Base-by-base conservation (phyloP, 37 sponge, comb jelly and placozoan genomes). In the Petrosia ficiformis region DNA sequence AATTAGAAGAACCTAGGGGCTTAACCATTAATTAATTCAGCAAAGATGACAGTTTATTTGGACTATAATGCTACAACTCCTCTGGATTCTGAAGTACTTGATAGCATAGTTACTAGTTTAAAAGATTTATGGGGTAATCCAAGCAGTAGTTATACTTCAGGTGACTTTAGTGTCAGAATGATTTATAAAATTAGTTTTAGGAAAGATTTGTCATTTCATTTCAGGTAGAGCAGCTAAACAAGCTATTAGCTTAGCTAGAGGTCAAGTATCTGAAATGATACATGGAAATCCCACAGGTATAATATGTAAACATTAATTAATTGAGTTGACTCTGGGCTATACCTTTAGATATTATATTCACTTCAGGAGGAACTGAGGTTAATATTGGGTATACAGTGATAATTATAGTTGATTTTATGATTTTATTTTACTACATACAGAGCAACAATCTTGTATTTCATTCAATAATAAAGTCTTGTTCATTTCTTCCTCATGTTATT, bases 21-120 rank as follows among this genome's bases (percentile, higher is more conserved):
- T n/a, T n/a, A n/a, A n/a, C n/a, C n/a, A n/a, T n/a, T n/a, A 65
- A 32, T 65, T 65, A 16, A 31, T 8, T 16, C 35, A 24, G 19
- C 67, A 14, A 69, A 39, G n/a, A 73, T 76, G 74, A 24, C 44
- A n/a, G 86, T 96, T 28, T 96, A 96, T 73, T 42, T 96, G 68
- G 94, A 96, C 91, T 89, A 83, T 80, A 96, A 96, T 67, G 88
- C 94, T 1, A 96, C 97, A 2, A 90, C 94, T 31, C 91, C 93
- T 0, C 60, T 93, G 39, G 91, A 81, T 40, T 76, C 77, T 0
- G 91, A 93, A 65, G 97, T 93, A 21, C 65, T 86, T 26, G 81
- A 77, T 26, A 54, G 48, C 24, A 81, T 92, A 19, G 57, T 42
- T 21, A 57, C 60, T 14, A 73, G 88, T 19, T 77, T 96, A 32